Percentiles rank a stretch among this genome's conserved stretches.
Conservation (phyloP, 2,113 vertebrate species). For the Promerops cafer region DNA sequence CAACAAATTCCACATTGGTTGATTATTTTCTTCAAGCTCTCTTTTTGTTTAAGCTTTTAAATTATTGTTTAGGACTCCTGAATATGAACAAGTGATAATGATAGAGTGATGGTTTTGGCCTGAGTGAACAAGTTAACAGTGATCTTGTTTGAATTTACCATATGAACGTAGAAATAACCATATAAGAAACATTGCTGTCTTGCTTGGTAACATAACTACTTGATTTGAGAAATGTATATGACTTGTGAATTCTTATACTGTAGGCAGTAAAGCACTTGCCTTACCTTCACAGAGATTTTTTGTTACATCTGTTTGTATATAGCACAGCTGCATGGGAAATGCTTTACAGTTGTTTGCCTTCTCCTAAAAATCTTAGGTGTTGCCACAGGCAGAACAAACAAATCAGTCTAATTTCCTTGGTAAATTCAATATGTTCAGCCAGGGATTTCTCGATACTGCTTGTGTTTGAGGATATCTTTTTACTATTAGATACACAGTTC, state of each 20-base stretch:
- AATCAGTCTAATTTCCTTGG: background rate
- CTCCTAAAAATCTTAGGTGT: constrained; percentile 2
- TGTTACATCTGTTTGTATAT: background rate
- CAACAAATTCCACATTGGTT: background rate
- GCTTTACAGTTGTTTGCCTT: background rate
- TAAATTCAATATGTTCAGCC: background rate
- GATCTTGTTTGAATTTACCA: background rate
- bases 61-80: background rate
- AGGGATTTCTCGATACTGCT: background rate
- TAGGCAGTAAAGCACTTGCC: background rate
- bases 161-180: background rate
- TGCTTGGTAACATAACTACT: background rate
- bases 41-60: background rate
- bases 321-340: background rate
- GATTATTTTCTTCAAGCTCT: background rate
- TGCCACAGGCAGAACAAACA: background rate
- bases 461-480: background rate
- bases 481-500: background rate
- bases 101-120: background rate
- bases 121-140: background rate
- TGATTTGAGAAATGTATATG: background rate
- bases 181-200: background rate
- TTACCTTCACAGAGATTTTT: background rate
- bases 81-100: background rate
- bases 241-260: background rate